A percentile compares a stretch with the other conserved stretches of the same genome.
phyloP scores from a whole-genome alignment of 92 coral and sea anemone genomes.

The Virgularia gustaviana region DNA sequence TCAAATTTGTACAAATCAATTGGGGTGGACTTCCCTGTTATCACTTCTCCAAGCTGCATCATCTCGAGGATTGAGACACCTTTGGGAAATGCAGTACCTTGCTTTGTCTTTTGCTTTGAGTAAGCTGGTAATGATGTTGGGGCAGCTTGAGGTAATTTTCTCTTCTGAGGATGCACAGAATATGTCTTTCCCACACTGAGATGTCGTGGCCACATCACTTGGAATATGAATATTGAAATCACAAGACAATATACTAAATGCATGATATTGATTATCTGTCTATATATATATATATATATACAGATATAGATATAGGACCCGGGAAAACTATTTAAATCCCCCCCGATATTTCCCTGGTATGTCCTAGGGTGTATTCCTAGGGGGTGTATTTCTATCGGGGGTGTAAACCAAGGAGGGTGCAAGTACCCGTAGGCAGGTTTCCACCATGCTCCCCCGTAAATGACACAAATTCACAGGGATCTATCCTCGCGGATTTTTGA shows the following conservation, averaged over 20 bases:
- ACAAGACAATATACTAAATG: neutral
- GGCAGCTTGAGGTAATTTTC: neutral
- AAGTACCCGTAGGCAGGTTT: too few relatives aligned
- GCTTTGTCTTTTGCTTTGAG: neutral
- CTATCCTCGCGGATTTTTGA: conserved; percentile 35
- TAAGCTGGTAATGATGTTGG: conserved; percentile 4
- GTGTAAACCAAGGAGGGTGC: too few relatives aligned
- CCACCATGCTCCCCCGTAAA: conserved; percentile 4
- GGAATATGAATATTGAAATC: neutral
- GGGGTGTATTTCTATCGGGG: conserved; percentile 43
- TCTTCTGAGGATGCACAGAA: neutral
- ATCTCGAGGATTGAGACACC: conserved; percentile 35
- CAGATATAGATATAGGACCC: too few relatives aligned
- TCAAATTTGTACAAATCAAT: conserved; percentile 27
- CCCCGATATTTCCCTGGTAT: too few relatives aligned
- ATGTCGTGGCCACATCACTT: too few relatives aligned
- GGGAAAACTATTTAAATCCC: too few relatives aligned
- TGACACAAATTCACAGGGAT: conserved; percentile 41
- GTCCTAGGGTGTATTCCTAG: conserved; percentile 30
- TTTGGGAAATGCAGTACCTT: conserved; percentile 12
- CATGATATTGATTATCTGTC: too few relatives aligned
- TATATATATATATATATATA: neutral
- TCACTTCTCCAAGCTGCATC: conserved; percentile 38
- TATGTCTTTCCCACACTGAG: neutral
- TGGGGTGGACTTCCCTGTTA: conserved; percentile 2